Conservation (phyloP, 2,113 vertebrate species). For the Arizona elegans region DNA sequence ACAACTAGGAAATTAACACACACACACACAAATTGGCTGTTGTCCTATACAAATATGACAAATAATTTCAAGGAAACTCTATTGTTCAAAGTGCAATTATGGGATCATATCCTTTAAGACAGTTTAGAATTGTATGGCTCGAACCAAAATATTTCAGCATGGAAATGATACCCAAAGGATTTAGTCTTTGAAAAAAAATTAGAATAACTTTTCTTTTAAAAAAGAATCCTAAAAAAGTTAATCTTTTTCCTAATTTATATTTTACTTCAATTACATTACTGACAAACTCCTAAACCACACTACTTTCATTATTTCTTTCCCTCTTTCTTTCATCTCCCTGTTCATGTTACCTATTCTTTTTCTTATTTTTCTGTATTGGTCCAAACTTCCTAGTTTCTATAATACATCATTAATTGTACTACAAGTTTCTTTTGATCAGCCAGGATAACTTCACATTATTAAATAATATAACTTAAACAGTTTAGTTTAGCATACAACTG, state of each 20-base stretch:
- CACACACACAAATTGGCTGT: neutral
- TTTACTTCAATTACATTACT: neutral
- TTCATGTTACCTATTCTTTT: neutral
- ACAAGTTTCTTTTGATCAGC: neutral
- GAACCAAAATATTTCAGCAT: neutral
- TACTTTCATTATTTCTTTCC: neutral
- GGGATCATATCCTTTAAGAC: neutral
- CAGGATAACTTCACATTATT: neutral
- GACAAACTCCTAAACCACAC: neutral
- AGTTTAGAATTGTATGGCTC: neutral
- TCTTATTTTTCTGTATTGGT: neutral
- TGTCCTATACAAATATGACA: slow-evolving; percentile 6
- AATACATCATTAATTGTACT: neutral
- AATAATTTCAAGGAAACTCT: neutral
- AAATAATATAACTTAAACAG: neutral
- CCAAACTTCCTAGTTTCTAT: neutral
- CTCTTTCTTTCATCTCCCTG: neutral
- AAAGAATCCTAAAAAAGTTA: neutral
- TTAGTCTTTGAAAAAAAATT: neutral
- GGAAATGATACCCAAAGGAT: neutral
- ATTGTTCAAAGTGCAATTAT: neutral
- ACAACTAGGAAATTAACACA: neutral
- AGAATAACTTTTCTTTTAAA: neutral
- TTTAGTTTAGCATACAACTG: neutral
- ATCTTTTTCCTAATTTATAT: neutral